A percentile compares a stretch with the other conserved stretches of the same genome.
phyloP scores from a whole-genome alignment of 1,140 invertebrate species.

The Drosophila parabipectinata region DNA sequence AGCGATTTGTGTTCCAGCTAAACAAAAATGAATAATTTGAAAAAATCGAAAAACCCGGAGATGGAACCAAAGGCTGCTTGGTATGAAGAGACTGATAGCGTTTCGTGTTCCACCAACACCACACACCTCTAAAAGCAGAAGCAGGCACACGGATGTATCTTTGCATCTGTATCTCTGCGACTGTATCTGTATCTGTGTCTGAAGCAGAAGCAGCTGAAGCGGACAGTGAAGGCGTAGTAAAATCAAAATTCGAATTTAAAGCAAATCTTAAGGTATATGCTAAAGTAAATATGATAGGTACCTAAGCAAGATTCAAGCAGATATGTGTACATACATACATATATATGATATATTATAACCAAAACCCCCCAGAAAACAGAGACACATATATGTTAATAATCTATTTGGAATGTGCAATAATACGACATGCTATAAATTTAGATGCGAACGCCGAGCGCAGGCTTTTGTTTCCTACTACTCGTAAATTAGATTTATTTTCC shows the following conservation, averaged over 20 bases:
- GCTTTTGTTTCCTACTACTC: constrained; percentile 76
- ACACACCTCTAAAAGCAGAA: constrained; percentile 10
- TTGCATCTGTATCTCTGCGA: constrained; percentile 15
- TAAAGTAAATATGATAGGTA: constrained; percentile 55
- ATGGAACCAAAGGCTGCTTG: constrained; percentile 53
- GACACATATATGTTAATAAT: constrained; percentile 49
- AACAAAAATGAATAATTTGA: constrained; percentile 12
- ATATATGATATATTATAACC: constrained; percentile 49
- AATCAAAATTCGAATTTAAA: constrained; percentile 84
- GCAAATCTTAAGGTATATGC: constrained; percentile 62
- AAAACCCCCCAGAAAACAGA: constrained; percentile 13
- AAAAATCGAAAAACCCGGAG: constrained; percentile 2
- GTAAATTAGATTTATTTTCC: constrained; percentile 61
- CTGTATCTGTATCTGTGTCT: constrained; percentile 11
- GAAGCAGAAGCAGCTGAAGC: constrained; percentile 24
- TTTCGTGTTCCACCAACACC: constrained; percentile 61
- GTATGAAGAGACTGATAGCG: constrained; percentile 79
- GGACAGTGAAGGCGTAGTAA: constrained; percentile 62
- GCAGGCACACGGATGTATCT: constrained; percentile 12
- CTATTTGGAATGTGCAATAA: constrained; percentile 76
- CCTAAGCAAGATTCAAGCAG: constrained; percentile 30
- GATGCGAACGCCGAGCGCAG: constrained; percentile 52
- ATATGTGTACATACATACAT: constrained; percentile 50
- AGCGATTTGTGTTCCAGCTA: constrained; percentile 59
- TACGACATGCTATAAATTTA: constrained; percentile 79